These are phyloP conservation scores for Siniperca undulata DNA, from an alignment of 2,797 vertebrate genomes.

Conservation along the genomic window DNA sequence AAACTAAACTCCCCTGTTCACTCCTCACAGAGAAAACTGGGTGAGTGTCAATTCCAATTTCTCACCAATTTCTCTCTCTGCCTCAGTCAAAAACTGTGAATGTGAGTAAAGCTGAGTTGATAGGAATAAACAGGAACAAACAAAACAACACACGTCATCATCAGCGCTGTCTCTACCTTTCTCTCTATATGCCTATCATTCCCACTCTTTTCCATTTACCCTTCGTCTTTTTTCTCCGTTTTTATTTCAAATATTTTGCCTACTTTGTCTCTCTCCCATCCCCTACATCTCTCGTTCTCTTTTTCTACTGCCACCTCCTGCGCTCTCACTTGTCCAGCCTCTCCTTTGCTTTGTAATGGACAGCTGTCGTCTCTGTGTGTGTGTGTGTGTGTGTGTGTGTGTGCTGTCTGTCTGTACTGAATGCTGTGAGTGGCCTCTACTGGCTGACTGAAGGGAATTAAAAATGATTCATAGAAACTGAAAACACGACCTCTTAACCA, in stretches of 20 bases:
- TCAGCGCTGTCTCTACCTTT: slow-evolving; percentile 31
- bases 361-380: slow-evolving; percentile 65
- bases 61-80: slow-evolving; percentile 66
- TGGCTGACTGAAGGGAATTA: slow-evolving; percentile 92
- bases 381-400: slow-evolving; percentile 50
- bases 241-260: slow-evolving; percentile 11
- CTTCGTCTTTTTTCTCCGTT: not conserved
- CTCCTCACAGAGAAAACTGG: slow-evolving; percentile 59
- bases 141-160: slow-evolving; percentile 48
- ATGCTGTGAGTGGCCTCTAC: slow-evolving; percentile 99
- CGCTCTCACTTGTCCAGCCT: slow-evolving; percentile 39
- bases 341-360: slow-evolving; percentile 64
- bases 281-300: slow-evolving; percentile 5
- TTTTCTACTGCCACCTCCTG: slow-evolving; percentile 35
- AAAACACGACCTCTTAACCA: slow-evolving; percentile 31
- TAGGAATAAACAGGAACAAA: slow-evolving; percentile 58
- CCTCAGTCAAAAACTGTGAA: slow-evolving; percentile 57
- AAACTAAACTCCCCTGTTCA: slow-evolving; percentile 56
- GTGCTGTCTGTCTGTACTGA: slow-evolving; percentile 81
- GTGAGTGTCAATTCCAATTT: slow-evolving; percentile 68
- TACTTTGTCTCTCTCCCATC: slow-evolving; percentile 1
- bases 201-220: slow-evolving; percentile 7
- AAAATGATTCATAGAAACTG: slow-evolving; percentile 84
- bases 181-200: slow-evolving; percentile 27
- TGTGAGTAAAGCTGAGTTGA: slow-evolving; percentile 50